phyloP scores from a whole-genome alignment of 2,797 vertebrate species.

The Aphelocoma californica region DNA sequence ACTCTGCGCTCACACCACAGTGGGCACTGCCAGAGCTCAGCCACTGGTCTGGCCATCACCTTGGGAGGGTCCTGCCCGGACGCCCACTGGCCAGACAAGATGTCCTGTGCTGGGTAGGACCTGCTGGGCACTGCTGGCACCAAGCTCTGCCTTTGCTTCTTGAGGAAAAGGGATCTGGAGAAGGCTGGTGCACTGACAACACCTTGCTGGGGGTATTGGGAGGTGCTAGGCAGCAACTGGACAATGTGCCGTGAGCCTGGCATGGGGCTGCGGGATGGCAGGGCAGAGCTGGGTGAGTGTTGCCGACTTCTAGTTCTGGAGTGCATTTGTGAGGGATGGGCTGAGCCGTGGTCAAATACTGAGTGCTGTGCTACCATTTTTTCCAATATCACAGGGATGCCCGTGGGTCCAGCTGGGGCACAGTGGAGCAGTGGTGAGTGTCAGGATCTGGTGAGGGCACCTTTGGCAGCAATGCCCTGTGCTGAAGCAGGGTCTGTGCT shows the following conservation, averaged over 20 bases:
- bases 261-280: accelerated
- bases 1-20: accelerated
- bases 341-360: background rate
- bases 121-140: background rate
- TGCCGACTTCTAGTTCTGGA: background rate
- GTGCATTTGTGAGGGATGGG: background rate
- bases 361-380: background rate
- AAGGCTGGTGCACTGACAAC: background rate
- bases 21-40: background rate
- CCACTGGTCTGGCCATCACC: background rate
- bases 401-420: slow-evolving; percentile 87
- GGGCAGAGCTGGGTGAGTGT: background rate
- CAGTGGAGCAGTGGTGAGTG: slow-evolving; percentile 92
- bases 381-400: background rate
- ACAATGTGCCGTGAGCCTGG: background rate
- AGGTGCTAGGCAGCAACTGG: background rate
- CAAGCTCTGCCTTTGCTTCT: background rate
- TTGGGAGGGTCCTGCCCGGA: background rate
- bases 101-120: background rate
- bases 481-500: background rate
- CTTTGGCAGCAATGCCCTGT: background rate
- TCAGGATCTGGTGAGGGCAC: background rate
- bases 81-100: background rate
- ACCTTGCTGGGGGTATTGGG: background rate
- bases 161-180: background rate